Percentiles rank a stretch among this genome's conserved stretches.
Evolutionary conservation across 2,888 invertebrate species (phyloP).

Genomic region (Drosophila acutilabella): DNA sequence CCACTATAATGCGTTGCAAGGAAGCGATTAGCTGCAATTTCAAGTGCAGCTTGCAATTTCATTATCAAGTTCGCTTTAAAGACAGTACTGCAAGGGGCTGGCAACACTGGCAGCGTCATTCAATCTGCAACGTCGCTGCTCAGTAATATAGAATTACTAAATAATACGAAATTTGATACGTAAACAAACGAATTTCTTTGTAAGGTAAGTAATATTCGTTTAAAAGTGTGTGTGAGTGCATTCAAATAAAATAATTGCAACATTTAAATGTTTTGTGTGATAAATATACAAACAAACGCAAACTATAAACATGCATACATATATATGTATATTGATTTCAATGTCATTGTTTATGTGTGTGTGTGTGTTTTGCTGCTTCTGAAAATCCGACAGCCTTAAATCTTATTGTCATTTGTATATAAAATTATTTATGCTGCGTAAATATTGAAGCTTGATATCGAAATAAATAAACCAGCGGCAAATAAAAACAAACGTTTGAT

Average conservation of each 20-base stretch:
- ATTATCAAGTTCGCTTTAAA: not conserved
- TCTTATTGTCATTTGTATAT: not conserved
- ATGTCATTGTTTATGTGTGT: no score
- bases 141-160: not conserved
- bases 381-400: not conserved
- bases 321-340: no score
- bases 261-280: not conserved
- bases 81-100: not conserved
- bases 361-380: not conserved
- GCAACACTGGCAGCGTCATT: not conserved
- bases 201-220: conserved; percentile 2
- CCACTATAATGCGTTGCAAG: no score
- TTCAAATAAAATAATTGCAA: not conserved
- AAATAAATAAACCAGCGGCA: not conserved
- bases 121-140: not conserved
- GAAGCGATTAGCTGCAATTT: no score
- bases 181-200: not conserved
- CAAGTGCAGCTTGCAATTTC: no score
- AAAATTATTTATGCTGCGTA: not conserved
- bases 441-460: not conserved
- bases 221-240: not conserved
- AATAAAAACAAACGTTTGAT: not conserved
- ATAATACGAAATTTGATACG: conserved; percentile 2
- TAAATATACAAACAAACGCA: no score
- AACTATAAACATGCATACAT: not conserved